Conservation (phyloP, 2,797 vertebrate genomes). For the Podargus strigoides region DNA sequence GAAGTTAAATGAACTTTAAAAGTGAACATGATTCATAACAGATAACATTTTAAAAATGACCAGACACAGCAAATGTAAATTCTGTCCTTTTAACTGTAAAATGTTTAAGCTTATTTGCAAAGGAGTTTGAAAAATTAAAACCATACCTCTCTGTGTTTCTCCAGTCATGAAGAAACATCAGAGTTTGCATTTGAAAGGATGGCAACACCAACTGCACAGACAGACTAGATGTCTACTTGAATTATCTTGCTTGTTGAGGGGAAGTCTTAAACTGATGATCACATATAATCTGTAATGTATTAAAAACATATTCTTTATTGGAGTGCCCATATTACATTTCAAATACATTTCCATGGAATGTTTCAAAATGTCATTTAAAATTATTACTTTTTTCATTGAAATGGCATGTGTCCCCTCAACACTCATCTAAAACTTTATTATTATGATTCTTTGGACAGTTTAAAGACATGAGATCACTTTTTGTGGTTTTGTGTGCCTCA, state of each 20-base stretch:
- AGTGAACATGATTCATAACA: conserved; percentile 72
- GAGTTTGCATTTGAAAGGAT: conserved; percentile 61
- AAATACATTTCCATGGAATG: conserved; percentile 72
- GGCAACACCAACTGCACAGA: conserved; percentile 42
- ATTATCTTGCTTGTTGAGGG: conserved; percentile 65
- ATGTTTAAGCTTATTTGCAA: conserved; percentile 70
- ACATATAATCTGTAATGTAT: conserved; percentile 71
- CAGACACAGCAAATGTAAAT: conserved; percentile 72
- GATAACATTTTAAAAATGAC: conserved; percentile 64
- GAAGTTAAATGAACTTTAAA: conserved; percentile 73
- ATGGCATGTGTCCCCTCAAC: conserved; percentile 65
- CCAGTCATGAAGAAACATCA: conserved; percentile 49
- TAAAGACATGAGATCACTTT: conserved; percentile 68
- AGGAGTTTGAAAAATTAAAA: conserved; percentile 71
- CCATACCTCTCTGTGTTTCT: conserved; percentile 58
- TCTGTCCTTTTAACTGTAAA: conserved; percentile 69
- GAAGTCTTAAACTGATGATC: conserved; percentile 70
- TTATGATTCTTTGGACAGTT: conserved; percentile 66
- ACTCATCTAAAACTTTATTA: conserved; percentile 58
- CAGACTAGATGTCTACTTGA: conserved; percentile 64
- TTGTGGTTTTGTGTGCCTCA: conserved; percentile 45
- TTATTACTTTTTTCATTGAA: conserved; percentile 61
- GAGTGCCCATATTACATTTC: conserved; percentile 69
- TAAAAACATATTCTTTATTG: conserved; percentile 70
- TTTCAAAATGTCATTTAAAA: conserved; percentile 67